Evolutionary conservation across 2,888 invertebrate genomes (phyloP).

Genomic region (Metalampra italica): DNA sequence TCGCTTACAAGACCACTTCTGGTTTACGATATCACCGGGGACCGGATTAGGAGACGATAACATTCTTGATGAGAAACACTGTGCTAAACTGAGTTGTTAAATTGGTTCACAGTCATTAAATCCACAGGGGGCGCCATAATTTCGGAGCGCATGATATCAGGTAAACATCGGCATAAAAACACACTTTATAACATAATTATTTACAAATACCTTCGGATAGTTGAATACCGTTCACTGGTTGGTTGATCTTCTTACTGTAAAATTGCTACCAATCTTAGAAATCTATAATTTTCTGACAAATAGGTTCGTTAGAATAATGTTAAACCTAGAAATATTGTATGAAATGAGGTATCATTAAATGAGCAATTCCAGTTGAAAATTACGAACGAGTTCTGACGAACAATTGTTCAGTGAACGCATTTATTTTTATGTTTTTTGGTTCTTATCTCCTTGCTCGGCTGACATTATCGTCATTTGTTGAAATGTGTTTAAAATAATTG

Average conservation of each 20-base stretch:
- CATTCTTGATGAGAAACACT: constrained; percentile 63
- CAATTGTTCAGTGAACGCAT: constrained; percentile 52
- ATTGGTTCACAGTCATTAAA: constrained; percentile 58
- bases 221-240: neutral
- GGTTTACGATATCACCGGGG: constrained; percentile 69
- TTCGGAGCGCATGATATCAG: constrained; percentile 34
- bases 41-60: constrained; percentile 74
- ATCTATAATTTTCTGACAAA: too few relatives aligned
- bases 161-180: constrained; percentile 39
- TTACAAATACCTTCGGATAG: constrained; percentile 12
- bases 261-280: neutral
- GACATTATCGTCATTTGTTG: constrained; percentile 76
- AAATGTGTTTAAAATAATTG: constrained; percentile 79
- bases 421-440: constrained; percentile 48
- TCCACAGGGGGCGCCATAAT: constrained; percentile 47
- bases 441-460: constrained; percentile 58
- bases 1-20: constrained; percentile 67
- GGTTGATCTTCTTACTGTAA: neutral
- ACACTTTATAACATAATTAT: constrained; percentile 14
- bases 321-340: too few relatives aligned
- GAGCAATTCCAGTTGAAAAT: constrained; percentile 10
- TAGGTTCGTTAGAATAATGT: too few relatives aligned
- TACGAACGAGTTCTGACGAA: constrained; percentile 35
- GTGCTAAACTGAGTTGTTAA: constrained; percentile 64
- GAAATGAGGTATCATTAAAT: neutral